Evolutionary conservation across 64 coral and sea anemone species (phyloP), one percentile per base, ranked within the genome.

Genomic region (Orbicella faveolata): DNA sequence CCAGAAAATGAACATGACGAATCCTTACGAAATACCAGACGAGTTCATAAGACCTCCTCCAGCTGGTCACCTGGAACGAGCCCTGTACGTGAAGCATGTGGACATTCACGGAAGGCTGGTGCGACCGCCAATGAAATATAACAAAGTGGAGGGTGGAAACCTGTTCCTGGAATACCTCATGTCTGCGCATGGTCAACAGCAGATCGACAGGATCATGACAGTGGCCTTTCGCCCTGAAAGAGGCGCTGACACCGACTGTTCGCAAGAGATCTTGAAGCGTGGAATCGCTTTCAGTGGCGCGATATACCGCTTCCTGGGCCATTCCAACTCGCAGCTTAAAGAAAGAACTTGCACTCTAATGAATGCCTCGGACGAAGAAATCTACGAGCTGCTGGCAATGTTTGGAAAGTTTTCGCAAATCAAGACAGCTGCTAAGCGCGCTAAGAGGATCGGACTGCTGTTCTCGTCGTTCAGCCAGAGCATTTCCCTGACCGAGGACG

Each of bases 251-350:
- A 57, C 30, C 12, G 64, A 72, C 13, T 54, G 37, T 20, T 57
- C 92, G n/a, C 78, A 88, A 54, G 41, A 83, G 6, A 83, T 96
- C 37, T 84, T 96, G 84, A 82, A 78, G 36, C 63, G 95, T 44
- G 95, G 95, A 1, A 68, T 96, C 3, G 34, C 26, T 17, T 96
- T 93, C 30, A 94, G 95, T 30, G 95, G 95, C 18, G 39, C 39
- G 21, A 73, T 94, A 36, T 96, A 90, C 68, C 61, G 79, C 39
- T 96, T 94, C 44, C 86, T 96, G 18, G 92, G 95, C 30, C 95
- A 96, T 68, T 96, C 95, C 5, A 96, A 96, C 81, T 90, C 88
- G 30, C 95, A 96, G 75, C 84, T 96, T 8, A 96, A 96, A 67
- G 92, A 96, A 23, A 91, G 88, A 80, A 94, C 84, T 23, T 96